Percentiles rank a stretch among this genome's conserved stretches.
Evolutionary conservation across 2,113 vertebrate species (phyloP).

Genomic region (Gymnorhina tibicen): DNA sequence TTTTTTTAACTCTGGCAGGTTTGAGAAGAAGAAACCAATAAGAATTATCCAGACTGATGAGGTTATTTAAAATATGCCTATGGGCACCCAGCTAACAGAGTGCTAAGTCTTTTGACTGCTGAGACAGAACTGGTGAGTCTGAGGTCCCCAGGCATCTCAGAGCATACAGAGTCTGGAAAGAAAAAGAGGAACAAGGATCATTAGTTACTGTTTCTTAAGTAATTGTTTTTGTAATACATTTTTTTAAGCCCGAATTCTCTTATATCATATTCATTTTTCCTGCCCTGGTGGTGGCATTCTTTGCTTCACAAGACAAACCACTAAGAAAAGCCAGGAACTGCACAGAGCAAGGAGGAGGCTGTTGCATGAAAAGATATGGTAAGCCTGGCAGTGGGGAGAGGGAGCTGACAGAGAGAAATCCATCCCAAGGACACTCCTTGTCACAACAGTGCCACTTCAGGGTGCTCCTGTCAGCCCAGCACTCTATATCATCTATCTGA

Average conservation of each 20-base stretch:
- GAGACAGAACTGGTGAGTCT: not conserved
- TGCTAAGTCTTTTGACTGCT: not conserved
- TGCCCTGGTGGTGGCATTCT: not conserved
- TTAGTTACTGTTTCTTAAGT: not conserved
- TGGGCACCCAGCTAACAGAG: not conserved
- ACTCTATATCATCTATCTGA: accelerated
- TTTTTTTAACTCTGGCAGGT: not conserved
- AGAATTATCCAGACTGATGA: not conserved
- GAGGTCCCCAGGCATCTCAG: not conserved
- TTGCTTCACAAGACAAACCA: not conserved
- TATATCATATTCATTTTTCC: not conserved
- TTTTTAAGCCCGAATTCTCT: not conserved
- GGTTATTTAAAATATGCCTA: not conserved
- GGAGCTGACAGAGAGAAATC: not conserved
- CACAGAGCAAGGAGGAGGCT: not conserved
- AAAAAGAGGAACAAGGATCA: not conserved
- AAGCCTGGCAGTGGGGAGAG: not conserved
- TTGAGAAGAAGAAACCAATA: not conserved
- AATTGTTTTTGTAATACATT: not conserved
- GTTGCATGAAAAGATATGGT: not conserved
- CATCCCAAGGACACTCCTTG: accelerated
- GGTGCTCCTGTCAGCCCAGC: not conserved
- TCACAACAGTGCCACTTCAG: not conserved
- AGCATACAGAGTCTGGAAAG: not conserved
- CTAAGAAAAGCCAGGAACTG: not conserved